Evolutionary conservation across 2,797 vertebrate genomes (phyloP).

Genomic region (Meriones psammophilus): DNA sequence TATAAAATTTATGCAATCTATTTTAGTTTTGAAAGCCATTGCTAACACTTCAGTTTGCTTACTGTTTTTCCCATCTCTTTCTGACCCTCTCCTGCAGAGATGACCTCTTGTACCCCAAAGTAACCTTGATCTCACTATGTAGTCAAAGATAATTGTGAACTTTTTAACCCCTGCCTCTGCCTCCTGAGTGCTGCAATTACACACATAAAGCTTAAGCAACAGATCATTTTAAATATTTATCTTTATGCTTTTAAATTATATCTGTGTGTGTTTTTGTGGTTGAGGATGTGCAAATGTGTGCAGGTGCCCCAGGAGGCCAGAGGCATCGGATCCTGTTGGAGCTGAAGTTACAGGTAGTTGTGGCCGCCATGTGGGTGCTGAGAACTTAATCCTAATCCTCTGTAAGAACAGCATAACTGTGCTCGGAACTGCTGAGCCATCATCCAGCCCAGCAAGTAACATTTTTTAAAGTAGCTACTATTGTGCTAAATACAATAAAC

Average conservation of each 20-base stretch:
- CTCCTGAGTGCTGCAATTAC: not conserved
- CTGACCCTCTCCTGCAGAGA: rapidly evolving
- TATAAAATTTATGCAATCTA: slow-evolving; percentile 34
- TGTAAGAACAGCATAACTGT: not conserved
- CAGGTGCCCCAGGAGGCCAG: not conserved
- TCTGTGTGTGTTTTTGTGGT: not conserved
- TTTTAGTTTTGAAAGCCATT: slow-evolving; percentile 4
- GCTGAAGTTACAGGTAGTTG: not conserved
- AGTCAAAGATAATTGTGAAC: not conserved
- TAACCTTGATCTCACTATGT: not conserved
- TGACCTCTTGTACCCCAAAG: not conserved
- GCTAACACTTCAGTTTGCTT: not conserved
- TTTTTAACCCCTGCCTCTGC: not conserved
- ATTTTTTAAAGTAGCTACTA: not conserved
- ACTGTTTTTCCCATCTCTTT: not conserved
- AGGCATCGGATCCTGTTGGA: not conserved
- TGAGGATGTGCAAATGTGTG: not conserved
- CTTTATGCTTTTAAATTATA: not conserved
- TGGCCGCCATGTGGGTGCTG: not conserved
- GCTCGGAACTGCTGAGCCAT: not conserved
- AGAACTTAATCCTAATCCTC: not conserved
- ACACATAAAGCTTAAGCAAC: not conserved
- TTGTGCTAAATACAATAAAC: slow-evolving; percentile 10
- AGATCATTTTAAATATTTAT: not conserved
- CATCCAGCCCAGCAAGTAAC: not conserved